Base-by-base conservation (phyloP, 2,888 invertebrate genomes). In the Eupithecia subfuscata region DNA sequence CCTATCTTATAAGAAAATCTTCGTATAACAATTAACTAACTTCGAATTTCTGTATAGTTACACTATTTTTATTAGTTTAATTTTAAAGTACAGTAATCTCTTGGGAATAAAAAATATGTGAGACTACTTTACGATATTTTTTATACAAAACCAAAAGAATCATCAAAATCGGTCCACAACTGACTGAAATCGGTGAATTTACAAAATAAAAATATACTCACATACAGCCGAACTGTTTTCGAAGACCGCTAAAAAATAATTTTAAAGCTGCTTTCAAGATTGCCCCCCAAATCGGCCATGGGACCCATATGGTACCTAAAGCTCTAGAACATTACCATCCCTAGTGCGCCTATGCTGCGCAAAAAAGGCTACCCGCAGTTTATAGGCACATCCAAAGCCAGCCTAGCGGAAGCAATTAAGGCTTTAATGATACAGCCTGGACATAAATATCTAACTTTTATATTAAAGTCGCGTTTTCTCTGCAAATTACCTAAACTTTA, bases 401-500 rank as follows among this genome's bases (percentile, higher is more conserved):
- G 69, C 77, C 69, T 64, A 70, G 76, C 75, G 78, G 75, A 76
- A 70, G 77, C 80, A 79, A 81, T 81, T 81, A 79, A 71, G 76
- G 70, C 78, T 74, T 73, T 80, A 81, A 81, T 80, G 77, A 80
- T 79, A 75, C 78, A 73, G 69, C 63, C 37, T 70, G 71, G 37
- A 74, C 78, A 79, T 82, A 82, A 78, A 81, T 79, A 79, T 77
- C 77, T 79, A 81, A 79, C 79, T 80, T 80, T 78, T 79, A 78
- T 75, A 80, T 78, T 78, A 85, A 84, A 85, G 77, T 76, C 76
- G 81, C 75, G 80, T 81, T 81, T 80, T 84, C 83, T 84, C 84
- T 82, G 84, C 87, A 92, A 92, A 93, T 91, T 90, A 92, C 89
- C 91, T 91, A 90, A 93, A 92, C 89, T 90, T 90, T 90, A 90